Base-by-base conservation (phyloP, 2,888 invertebrate genomes). In the Entomobrya multifasciata region DNA sequence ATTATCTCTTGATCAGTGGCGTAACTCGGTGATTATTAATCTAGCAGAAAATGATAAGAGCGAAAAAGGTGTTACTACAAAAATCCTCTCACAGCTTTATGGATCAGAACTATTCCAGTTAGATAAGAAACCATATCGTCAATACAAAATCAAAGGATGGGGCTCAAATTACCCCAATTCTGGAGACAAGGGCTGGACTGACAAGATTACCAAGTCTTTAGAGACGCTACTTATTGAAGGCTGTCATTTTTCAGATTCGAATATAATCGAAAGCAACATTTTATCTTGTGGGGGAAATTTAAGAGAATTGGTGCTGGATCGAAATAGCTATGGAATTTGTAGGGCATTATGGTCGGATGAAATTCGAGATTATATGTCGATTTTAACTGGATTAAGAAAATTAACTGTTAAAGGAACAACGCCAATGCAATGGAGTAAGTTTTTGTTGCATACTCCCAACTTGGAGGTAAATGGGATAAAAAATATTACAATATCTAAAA, bases 391-490 rank as follows among this genome's bases (percentile, higher is more conserved):
- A 3, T 70, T 70, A 15, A 47, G 47, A 22, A 47, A 22, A 11
- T n/a, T 70, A n/a, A 70, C 44, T 1, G 47, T 70, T 22, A 22
- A 1, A 20, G 70, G 70, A 22, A 47, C 13, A 8, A 70, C 47
- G 70, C 70, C 70, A 8, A 4, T 70, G 13, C 70, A 70, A 13
- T 70, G 70, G 70, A 47, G 44, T 13, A 70, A 70, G 8, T 8
- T 70, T 8, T 15, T 70, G 1, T 22, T 70, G 10, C 70, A 70
- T 15, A 47, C 70, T 1, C 70, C 70, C 1, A 17, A 70, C 47
- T 70, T 70, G 25, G 44, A 70, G 47, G 70, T 70, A 47, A 20
- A n/a, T n/a, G n/a, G 10, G 6, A 67, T 11, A 6, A 36, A 17
- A 67, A 62, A 62, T 17, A n/a, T 27, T 62, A 27, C n/a, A 13